phyloP scores from a whole-genome alignment of 2,888 invertebrate genomes.

The Lochmaea crataegi region DNA sequence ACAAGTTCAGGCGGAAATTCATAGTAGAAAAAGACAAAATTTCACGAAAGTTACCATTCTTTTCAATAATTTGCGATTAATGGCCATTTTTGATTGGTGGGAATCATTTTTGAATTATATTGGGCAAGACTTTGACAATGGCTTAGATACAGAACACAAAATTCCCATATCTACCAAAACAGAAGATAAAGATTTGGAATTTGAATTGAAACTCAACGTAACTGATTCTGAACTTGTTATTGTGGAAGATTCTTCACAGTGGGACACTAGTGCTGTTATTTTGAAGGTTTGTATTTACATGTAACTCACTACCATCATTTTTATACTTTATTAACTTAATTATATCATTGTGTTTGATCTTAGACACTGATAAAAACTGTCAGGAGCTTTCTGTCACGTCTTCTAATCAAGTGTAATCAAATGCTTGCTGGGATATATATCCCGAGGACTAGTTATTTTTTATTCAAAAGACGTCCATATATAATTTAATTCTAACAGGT shows the following conservation, averaged over 20 bases:
- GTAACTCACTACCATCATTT: too few relatives aligned
- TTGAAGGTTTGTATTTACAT: constrained; percentile 70
- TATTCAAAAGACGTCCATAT: too few relatives aligned
- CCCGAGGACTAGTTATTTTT: too few relatives aligned
- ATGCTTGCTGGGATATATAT: too few relatives aligned
- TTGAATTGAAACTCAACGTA: constrained; percentile 92
- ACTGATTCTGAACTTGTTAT: constrained; percentile 96
- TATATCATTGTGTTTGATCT: too few relatives aligned
- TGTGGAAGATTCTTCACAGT: constrained; percentile 88
- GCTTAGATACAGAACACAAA: constrained; percentile 52
- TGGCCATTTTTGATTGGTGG: constrained; percentile 96
- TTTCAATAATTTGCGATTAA: constrained; percentile 93
- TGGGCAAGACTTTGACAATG: constrained; percentile 63
- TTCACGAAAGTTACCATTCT: constrained; percentile 86
- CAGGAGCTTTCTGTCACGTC: too few relatives aligned
- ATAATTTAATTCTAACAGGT: too few relatives aligned
- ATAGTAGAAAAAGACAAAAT: constrained; percentile 72
- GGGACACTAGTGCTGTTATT: constrained; percentile 95
- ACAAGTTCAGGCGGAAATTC: constrained; percentile 63
- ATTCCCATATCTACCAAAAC: constrained; percentile 44
- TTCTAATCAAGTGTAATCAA: too few relatives aligned
- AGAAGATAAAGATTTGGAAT: constrained; percentile 62
- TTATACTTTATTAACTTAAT: too few relatives aligned
- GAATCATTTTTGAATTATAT: constrained; percentile 86
- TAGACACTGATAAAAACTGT: too few relatives aligned